Conservation (phyloP, 2,113 vertebrate genomes). For the Penelope pileata region DNA sequence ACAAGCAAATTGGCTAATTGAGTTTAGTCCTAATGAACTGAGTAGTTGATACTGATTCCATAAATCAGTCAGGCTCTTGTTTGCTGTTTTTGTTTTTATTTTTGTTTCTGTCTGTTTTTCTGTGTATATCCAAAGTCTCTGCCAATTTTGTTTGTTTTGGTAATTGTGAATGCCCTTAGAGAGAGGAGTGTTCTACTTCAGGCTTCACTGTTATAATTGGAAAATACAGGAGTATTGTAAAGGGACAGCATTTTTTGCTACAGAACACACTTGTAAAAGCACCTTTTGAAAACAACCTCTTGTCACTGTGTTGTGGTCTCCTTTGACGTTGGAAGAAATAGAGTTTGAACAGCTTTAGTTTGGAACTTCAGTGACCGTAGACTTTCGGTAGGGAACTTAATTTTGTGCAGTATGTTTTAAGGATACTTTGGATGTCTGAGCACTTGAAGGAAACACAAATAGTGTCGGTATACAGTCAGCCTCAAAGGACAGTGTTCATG, state of each 20-base stretch:
- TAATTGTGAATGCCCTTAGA: background rate
- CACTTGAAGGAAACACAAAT: background rate
- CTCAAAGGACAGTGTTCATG: background rate
- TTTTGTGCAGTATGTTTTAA: background rate
- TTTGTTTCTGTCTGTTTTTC: background rate
- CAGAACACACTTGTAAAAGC: background rate
- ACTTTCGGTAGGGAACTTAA: background rate
- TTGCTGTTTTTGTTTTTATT: too few relatives aligned
- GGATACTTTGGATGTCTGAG: background rate
- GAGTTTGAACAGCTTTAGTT: background rate
- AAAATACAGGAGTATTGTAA: background rate
- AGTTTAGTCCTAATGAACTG: background rate
- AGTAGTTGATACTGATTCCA: background rate
- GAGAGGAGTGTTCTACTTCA: background rate
- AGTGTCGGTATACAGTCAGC: background rate
- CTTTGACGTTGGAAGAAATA: background rate
- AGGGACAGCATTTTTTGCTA: background rate
- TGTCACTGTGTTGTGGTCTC: background rate
- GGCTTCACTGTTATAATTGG: background rate
- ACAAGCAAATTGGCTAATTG: background rate
- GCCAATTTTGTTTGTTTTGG: background rate
- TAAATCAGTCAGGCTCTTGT: background rate
- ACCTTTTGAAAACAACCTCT: background rate
- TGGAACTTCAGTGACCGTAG: background rate
- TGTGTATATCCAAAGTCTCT: background rate